Evolutionary conservation across 2,888 invertebrate species (phyloP), one percentile per base, ranked within the genome.

Genomic region (Ryuthela nishihirai): DNA sequence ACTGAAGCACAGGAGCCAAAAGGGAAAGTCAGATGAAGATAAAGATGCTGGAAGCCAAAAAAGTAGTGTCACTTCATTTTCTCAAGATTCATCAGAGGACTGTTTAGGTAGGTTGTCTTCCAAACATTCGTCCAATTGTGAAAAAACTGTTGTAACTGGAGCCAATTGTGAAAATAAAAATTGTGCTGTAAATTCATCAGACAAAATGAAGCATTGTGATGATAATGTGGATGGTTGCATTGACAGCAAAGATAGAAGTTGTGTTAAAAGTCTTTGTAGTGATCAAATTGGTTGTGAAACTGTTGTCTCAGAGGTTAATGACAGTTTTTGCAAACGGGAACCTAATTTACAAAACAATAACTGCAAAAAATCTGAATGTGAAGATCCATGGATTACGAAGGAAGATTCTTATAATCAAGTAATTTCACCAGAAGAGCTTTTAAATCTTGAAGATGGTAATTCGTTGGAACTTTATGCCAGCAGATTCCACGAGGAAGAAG

Each of bases 51-150:
- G 29, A 9, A 48, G 48, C 35, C 50, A 46, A 25, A 47, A 50
- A 42, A 59, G 35, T 9, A 48, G 52, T 40, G 29, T 43, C 6
- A 23, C 50, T 10, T 48, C 42, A 9, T 41, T 17, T 20, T 50
- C 59, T 35, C 59, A 48, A 23, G 59, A 47, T 35, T 59, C 59
- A 32, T 53, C 53, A n/a, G 59, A 59, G 32, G 59, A 59, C 35
- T 53, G 40, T 17, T 32, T 59, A 4, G 53, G 48, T 26, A 47
- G 43, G 20, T 25, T 35, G 10, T 59, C 53, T 18, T 45, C 53
- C 18, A n/a, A n/a, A n/a, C n/a, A n/a, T n/a, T n/a, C n/a, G n/a
- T n/a, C n/a, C n/a, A n/a, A n/a, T n/a, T n/a, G n/a, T n/a, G n/a
- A n/a, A n/a, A n/a, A n/a, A n/a, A n/a, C n/a, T n/a, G n/a, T n/a